Evolutionary conservation across 2,888 invertebrate species (phyloP).

Genomic region (Temnothorax unifasciatus): DNA sequence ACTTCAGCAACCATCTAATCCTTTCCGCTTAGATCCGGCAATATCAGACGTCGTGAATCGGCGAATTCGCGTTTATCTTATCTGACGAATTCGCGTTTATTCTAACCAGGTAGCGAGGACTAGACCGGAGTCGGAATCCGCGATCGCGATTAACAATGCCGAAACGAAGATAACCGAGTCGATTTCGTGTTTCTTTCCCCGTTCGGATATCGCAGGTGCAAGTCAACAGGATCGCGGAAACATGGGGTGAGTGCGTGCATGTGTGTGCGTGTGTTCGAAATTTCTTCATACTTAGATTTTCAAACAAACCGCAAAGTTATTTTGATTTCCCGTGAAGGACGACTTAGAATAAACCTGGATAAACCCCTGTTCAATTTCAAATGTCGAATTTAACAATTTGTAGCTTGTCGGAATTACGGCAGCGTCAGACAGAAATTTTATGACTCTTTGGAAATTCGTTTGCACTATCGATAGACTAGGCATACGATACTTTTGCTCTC

Average conservation of each 20-base stretch:
- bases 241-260: slow-evolving; percentile 65
- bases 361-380: background rate
- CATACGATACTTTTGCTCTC: background rate
- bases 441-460: background rate
- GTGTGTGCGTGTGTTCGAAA: background rate
- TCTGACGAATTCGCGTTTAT: slow-evolving; percentile 63
- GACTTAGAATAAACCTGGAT: background rate
- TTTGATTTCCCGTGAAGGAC: background rate
- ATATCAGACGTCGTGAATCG: slow-evolving; percentile 43
- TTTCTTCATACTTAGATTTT: background rate
- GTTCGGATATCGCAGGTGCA: slow-evolving; percentile 17
- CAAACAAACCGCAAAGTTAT: background rate
- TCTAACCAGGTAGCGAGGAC: slow-evolving; percentile 40
- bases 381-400: background rate
- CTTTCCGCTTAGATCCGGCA: background rate
- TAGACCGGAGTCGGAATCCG: slow-evolving; percentile 54
- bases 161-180: background rate
- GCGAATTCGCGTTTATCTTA: slow-evolving; percentile 66
- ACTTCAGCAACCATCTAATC: background rate
- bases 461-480: background rate
- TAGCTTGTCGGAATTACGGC: background rate
- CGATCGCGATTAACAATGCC: slow-evolving; percentile 48
- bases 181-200: slow-evolving; percentile 39
- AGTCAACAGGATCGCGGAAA: slow-evolving; percentile 30
- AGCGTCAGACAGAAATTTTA: background rate